These are phyloP conservation scores for Valencia hispanica DNA, from an alignment of 2,797 vertebrate genomes.

Conservation along the genomic window DNA sequence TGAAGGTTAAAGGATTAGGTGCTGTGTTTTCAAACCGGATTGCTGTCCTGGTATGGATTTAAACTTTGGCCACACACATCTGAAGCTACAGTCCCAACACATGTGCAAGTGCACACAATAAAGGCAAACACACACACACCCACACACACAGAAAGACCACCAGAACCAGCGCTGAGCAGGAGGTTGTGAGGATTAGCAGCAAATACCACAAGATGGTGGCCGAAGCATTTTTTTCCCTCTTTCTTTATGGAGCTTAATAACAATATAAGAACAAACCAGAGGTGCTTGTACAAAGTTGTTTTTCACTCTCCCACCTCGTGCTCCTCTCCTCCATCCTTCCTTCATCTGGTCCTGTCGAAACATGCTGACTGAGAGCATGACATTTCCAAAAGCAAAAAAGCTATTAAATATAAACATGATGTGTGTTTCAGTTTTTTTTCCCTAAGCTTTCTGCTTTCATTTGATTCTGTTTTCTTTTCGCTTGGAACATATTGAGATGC, in stretches of 20 bases:
- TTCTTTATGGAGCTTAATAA: constrained; percentile 74
- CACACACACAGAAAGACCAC: constrained; percentile 33
- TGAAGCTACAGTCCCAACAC: constrained; percentile 65
- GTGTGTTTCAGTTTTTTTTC: constrained; percentile 42
- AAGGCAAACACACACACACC: background rate
- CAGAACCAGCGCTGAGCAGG: constrained; percentile 67
- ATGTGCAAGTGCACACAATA: constrained; percentile 65
- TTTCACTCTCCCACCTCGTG: constrained; percentile 16
- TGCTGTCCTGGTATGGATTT: constrained; percentile 80
- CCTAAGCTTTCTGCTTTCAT: constrained; percentile 68
- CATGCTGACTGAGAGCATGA: constrained; percentile 74
- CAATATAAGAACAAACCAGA: constrained; percentile 81
- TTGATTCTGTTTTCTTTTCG: constrained; percentile 67
- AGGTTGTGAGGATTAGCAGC: constrained; percentile 75
- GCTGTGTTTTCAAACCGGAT: constrained; percentile 79
- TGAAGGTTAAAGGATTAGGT: constrained; percentile 85
- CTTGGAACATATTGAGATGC: constrained; percentile 79
- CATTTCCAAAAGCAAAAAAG: constrained; percentile 73
- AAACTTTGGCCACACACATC: constrained; percentile 72
- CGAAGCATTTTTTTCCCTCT: constrained; percentile 68
- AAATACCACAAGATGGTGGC: constrained; percentile 78
- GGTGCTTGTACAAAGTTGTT: constrained; percentile 67
- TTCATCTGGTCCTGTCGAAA: constrained; percentile 64
- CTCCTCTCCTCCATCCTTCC: constrained; percentile 50
- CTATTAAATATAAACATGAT: constrained; percentile 74